Conservation (phyloP, 2,113 vertebrate genomes). For the Catharus minimus region DNA sequence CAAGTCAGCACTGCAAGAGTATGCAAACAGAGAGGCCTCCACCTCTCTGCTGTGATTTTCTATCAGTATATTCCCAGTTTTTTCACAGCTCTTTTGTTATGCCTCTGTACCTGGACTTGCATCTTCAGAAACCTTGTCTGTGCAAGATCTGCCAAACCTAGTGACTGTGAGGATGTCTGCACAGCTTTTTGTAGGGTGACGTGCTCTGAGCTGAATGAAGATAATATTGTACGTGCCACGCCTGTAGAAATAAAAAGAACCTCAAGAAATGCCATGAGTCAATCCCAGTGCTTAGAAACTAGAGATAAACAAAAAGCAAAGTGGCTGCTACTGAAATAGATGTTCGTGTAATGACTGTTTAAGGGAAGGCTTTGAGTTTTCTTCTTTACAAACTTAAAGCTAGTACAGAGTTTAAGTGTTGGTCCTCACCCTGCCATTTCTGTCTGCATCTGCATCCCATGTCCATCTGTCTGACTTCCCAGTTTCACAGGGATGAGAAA, state of each 20-base stretch:
- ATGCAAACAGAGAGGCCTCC: not conserved
- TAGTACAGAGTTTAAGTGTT: not conserved
- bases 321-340: not conserved
- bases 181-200: not conserved
- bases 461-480: not conserved
- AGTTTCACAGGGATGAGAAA: not conserved
- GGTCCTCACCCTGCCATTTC: not conserved
- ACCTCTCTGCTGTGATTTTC: fast-evolving
- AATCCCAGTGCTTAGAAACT: not conserved
- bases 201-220: not conserved
- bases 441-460: not conserved
- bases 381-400: not conserved
- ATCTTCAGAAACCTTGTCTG: not conserved
- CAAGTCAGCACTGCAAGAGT: not conserved
- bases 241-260: not conserved
- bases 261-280: not conserved
- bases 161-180: not conserved
- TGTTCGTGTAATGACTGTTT: not conserved
- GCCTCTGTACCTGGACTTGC: not conserved
- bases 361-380: not conserved
- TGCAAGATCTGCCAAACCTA: not conserved
- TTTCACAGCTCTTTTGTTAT: not conserved
- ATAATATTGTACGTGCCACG: not conserved
- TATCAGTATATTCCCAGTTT: not conserved
- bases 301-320: not conserved